phyloP scores from a whole-genome alignment of 2,797 vertebrate genomes.

The Podargus strigoides region DNA sequence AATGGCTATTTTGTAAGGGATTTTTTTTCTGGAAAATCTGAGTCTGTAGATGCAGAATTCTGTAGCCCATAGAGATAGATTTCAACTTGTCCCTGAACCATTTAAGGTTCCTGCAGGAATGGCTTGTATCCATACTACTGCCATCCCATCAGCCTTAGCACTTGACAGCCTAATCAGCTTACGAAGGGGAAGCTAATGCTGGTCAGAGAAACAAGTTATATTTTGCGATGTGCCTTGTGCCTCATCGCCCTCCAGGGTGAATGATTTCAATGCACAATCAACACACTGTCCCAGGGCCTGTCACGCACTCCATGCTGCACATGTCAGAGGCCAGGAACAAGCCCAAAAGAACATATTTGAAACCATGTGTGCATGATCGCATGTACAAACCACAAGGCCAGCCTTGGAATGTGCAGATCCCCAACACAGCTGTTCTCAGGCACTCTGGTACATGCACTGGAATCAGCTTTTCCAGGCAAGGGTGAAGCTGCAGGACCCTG shows the following conservation, averaged over 20 bases:
- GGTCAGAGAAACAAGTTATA: background rate
- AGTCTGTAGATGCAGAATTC: background rate
- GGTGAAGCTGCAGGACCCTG: background rate
- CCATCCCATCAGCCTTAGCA: background rate
- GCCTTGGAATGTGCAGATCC: background rate
- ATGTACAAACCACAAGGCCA: background rate
- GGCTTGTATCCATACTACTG: background rate
- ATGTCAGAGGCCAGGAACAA: accelerated
- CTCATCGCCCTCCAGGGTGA: accelerated
- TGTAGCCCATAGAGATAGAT: background rate
- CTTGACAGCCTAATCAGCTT: background rate
- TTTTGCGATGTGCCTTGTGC: background rate
- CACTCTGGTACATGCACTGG: background rate
- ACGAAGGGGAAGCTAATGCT: background rate
- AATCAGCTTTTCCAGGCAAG: background rate
- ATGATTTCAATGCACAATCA: background rate
- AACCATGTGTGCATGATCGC: background rate
- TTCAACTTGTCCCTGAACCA: background rate
- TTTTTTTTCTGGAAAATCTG: background rate
- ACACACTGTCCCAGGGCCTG: background rate
- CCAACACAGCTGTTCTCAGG: background rate
- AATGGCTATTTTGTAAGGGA: background rate
- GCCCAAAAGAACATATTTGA: background rate
- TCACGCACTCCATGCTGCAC: background rate
- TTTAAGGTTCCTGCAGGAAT: accelerated